Base-by-base conservation (phyloP, 2,888 invertebrate species). In the Cephus runcator region DNA sequence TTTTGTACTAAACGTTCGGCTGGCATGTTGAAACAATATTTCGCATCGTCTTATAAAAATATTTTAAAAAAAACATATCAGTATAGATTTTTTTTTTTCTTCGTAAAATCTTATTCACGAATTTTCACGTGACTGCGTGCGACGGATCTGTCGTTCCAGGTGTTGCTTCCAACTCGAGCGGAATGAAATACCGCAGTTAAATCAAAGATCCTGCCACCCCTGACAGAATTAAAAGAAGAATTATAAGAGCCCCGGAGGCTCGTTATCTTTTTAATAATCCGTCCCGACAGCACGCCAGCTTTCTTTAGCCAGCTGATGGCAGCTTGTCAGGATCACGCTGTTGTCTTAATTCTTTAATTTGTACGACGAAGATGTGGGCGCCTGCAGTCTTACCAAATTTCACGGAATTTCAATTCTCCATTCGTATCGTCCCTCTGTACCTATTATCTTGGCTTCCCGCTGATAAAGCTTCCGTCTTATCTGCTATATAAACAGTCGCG, bases 241-340 rank as follows among this genome's bases (percentile, higher is more conserved):
- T 81, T 77, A 82, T 84, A 85, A 85, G 81, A 81, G 86, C 86
- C 83, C 80, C 81, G 80, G 85, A 71, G 87, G 87, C 86, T 87
- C 87, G 87, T 89, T 89, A 89, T 89, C 89, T 90, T 89, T 89
- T 89, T 89, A 89, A 89, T 90, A 90, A 90, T 90, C 85, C 87
- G 83, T 87, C 83, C 85, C 87, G 89, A 90, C 90, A 85, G 86
- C 82, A 82, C 84, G 83, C 83, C 83, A 79, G 81, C 81, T 83
- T 82, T 79, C 33, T 12, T 31, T 23, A 11, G 11, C 34, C 31
- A 79, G 80, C 79, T 78, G 84, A 85, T 88, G 86, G 85, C 87
- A 86, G 87, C 84, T 88, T 90, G 90, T 91, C 90, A 90, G 85
- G 84, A 85, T 90, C 91, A 91, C 88, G 88, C 87, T 81, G 82